These are phyloP conservation scores for Enteromius afrohamiltoni DNA, from an alignment of 2,797 vertebrate species.

Conservation along the genomic window DNA sequence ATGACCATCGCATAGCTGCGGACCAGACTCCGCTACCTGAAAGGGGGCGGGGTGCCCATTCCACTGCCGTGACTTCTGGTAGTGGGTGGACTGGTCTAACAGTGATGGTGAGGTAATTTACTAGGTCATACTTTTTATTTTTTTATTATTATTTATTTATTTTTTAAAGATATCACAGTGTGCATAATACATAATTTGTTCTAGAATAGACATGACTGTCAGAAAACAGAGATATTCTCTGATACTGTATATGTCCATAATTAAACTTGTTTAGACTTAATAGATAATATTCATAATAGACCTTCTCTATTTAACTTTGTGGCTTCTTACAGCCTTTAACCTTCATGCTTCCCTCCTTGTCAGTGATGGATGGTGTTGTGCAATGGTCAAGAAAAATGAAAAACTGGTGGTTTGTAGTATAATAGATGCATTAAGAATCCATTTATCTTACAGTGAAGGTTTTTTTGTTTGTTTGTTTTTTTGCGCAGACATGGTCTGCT, in stretches of 20 bases:
- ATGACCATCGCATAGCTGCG: too few species aligned
- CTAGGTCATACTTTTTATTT: too few species aligned
- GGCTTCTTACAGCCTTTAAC: neutral
- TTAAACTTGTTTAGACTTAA: neutral
- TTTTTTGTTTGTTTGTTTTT: neutral
- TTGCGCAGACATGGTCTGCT: neutral
- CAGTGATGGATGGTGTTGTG: neutral
- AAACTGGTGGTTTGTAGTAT: neutral
- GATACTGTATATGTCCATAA: neutral
- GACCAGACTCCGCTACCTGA: too few species aligned
- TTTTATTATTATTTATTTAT: too few species aligned
- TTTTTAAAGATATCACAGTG: neutral
- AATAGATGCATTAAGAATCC: slow-evolving; percentile 23
- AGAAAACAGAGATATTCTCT: neutral
- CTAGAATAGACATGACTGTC: neutral
- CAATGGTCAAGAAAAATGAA: neutral
- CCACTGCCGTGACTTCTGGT: too few species aligned
- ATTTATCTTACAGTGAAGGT: slow-evolving; percentile 12
- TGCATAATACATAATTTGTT: neutral
- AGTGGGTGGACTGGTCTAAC: too few species aligned
- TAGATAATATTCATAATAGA: neutral
- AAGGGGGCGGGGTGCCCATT: too few species aligned
- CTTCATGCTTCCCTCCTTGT: neutral
- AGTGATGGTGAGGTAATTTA: too few species aligned
- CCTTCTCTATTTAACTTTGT: neutral